phyloP scores from a whole-genome alignment of 1,140 invertebrate genomes.

The Aricia agestis region DNA sequence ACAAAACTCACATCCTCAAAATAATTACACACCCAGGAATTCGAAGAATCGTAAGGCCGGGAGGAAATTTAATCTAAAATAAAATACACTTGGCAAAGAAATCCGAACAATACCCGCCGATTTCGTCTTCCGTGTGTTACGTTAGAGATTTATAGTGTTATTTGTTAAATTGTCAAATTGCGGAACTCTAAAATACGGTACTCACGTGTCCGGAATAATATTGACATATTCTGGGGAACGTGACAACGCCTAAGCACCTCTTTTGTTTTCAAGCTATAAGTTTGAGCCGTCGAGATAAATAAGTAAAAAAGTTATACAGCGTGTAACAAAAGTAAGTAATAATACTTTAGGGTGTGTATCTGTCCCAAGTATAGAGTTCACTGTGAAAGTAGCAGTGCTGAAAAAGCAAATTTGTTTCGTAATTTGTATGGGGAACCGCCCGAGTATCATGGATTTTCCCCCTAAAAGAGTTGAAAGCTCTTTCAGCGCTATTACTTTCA shows the following conservation, averaged over 20 bases:
- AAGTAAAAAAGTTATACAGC: too few species aligned
- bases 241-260: background rate
- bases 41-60: background rate
- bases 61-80: background rate
- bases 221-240: background rate
- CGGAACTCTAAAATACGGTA: conserved; percentile 13
- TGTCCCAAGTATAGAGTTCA: too few species aligned
- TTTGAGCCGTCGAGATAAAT: background rate
- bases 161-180: conserved; percentile 16
- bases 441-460: too few species aligned
- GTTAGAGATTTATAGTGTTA: conserved; percentile 8
- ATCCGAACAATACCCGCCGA: background rate
- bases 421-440: too few species aligned
- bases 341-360: too few species aligned
- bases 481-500: too few species aligned
- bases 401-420: too few species aligned
- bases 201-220: conserved; percentile 2
- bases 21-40: background rate
- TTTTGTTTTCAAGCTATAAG: background rate
- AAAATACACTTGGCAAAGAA: conserved; percentile 7
- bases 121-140: conserved; percentile 12
- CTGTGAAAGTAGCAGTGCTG: too few species aligned
- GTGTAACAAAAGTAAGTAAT: too few species aligned
- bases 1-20: background rate
- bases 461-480: too few species aligned